Base-by-base conservation (phyloP, 2,888 invertebrate species). In the Lepidocyrtoides sp. region DNA sequence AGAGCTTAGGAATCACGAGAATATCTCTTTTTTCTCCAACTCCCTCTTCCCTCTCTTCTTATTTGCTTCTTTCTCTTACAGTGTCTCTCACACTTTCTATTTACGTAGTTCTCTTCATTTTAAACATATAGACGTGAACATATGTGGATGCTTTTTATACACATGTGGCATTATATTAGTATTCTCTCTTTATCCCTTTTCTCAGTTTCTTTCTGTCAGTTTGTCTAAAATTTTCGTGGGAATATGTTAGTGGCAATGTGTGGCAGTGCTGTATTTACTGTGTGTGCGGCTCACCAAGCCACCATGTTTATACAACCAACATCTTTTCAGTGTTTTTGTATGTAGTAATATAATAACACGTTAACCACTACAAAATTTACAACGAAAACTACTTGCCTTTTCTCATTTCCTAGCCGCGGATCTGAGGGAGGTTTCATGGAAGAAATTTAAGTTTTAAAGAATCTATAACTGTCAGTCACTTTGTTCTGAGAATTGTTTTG, bases 1-100 rank as follows among this genome's bases (percentile, higher is more conserved):
- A 87, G 87, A 88, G 81, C 84, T 90, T 90, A 91, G 86, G 93
- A 93, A 93, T 93, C 93, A 93, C 93, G 92, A 90, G 84, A 90
- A 90, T 90, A 90, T 90, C 90, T 90, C 79, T 66, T 63, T 44
- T 90, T 82, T 66, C 77, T 63, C 36, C 5, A 17, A 10, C 36
- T 69, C 48, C 20, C 54, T 29, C 79, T 54, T 32, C 5, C 51
- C 41, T 41, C n/a, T 41, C 66, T 77, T 87, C 3, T 51, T 48
- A 36, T 44, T 36, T 29, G 36, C 17, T n/a, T 36, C 72, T 41
- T 20, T 54, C 36, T 36, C 44, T 63, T 29, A 75, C 54, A n/a
- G n/a, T n/a, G 1, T 10, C 7, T 10, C 82, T 51, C 63, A 48
- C 83, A 77, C 88, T 89, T 89, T 51, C 81, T 82, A 89, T 89